Evolutionary conservation across 2,113 vertebrate species (phyloP).

Genomic region (Pitta sordida): DNA sequence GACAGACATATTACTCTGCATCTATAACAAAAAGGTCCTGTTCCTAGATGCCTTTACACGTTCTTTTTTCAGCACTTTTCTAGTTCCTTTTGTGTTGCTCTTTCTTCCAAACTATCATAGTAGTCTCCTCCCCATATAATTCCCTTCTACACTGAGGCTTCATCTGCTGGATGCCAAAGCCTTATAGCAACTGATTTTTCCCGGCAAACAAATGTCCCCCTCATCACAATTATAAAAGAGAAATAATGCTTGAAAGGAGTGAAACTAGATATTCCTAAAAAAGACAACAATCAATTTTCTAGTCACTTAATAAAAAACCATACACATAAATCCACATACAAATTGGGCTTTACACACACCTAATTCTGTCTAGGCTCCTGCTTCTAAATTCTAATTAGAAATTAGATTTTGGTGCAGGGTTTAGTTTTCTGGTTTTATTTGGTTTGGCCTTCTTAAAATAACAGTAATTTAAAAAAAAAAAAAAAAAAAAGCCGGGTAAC

Average conservation of each 20-base stretch:
- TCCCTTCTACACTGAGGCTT: neutral
- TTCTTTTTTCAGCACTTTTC: neutral
- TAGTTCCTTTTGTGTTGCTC: neutral
- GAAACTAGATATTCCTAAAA: neutral
- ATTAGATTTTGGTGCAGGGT: rapidly evolving
- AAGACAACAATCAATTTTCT: neutral
- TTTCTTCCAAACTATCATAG: neutral
- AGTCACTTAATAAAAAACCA: neutral
- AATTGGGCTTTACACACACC: neutral
- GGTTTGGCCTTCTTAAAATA: neutral
- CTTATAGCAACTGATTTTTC: neutral
- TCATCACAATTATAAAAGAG: neutral
- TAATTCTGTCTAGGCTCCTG: neutral
- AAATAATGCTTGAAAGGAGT: neutral
- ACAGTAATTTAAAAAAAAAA: neutral
- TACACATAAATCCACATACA: neutral
- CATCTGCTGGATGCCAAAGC: neutral
- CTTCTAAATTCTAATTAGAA: neutral
- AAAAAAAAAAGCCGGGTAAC: neutral
- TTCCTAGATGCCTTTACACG: neutral
- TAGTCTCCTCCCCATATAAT: neutral
- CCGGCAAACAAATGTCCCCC: neutral
- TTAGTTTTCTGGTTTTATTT: neutral
- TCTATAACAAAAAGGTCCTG: neutral
- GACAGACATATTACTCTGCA: neutral